Percentiles rank a stretch among this genome's conserved stretches.
Conservation (phyloP, 2,113 vertebrate species). For the Tympanuchus pallidicinctus region DNA sequence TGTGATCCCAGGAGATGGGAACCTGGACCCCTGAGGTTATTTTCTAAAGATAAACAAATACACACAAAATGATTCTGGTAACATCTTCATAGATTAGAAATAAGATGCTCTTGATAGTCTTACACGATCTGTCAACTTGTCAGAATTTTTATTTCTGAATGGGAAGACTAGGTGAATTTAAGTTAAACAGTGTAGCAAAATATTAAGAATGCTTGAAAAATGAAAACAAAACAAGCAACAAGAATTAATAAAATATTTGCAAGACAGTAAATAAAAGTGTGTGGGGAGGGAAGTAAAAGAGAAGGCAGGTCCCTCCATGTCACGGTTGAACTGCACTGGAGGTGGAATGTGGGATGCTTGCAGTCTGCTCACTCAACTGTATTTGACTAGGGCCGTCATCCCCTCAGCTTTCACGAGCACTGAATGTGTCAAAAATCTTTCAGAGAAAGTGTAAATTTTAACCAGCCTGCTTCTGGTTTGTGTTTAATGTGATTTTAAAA, state of each 20-base stretch:
- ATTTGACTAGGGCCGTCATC: slow-evolving; percentile 85
- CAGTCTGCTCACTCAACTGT: slow-evolving; percentile 87
- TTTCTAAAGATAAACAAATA: slow-evolving; percentile 38
- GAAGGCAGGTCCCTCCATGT: slow-evolving; percentile 77
- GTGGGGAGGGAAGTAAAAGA: slow-evolving; percentile 33
- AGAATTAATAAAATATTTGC: slow-evolving; percentile 69
- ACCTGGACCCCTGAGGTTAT: slow-evolving; percentile 22
- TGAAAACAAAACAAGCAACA: not conserved
- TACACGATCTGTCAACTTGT: slow-evolving; percentile 25
- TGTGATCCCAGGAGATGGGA: slow-evolving; percentile 5
- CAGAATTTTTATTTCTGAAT: slow-evolving; percentile 54
- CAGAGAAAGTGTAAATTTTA: slow-evolving; percentile 83
- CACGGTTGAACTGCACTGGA: slow-evolving; percentile 84
- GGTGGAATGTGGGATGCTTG: slow-evolving; percentile 78
- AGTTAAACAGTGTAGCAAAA: not conserved
- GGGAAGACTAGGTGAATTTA: slow-evolving; percentile 14
- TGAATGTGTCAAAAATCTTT: slow-evolving; percentile 85
- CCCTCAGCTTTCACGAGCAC: slow-evolving; percentile 82
- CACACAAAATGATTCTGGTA: slow-evolving; percentile 10
- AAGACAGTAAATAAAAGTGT: slow-evolving; percentile 63
- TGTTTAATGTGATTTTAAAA: slow-evolving; percentile 79
- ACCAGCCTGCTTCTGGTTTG: slow-evolving; percentile 79
- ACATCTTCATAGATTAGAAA: slow-evolving; percentile 14
- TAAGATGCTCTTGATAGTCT: not conserved
- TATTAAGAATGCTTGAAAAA: not conserved